phyloP scores from a whole-genome alignment of 2,113 vertebrate genomes.

The Scartelaos histophorus region DNA sequence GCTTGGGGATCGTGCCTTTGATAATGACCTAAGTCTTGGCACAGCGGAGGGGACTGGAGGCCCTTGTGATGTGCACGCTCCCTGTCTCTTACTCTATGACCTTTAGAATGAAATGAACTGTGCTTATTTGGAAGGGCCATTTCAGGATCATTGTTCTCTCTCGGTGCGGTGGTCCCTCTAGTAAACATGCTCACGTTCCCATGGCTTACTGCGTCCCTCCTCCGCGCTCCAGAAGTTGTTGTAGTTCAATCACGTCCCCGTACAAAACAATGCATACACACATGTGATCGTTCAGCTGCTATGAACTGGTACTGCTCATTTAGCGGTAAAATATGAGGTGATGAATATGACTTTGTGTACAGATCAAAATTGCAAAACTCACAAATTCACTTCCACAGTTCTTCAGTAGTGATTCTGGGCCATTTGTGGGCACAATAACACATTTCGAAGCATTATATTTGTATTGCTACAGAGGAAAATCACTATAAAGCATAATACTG shows the following conservation, averaged over 20 bases:
- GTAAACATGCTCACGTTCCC: constrained; percentile 90
- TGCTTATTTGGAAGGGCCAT: constrained; percentile 73
- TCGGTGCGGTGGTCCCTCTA: constrained; percentile 80
- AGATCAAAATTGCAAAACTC: no score
- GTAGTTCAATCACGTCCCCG: background rate
- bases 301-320: no score
- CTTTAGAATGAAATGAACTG: constrained; percentile 51
- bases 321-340: no score
- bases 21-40: constrained; percentile 80
- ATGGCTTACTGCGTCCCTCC: constrained; percentile 68
- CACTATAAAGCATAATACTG: no score
- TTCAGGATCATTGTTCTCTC: constrained; percentile 87
- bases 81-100: constrained; percentile 76
- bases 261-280: background rate
- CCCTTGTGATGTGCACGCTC: constrained; percentile 69
- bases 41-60: constrained; percentile 69
- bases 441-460: no score
- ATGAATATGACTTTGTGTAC: no score
- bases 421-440: background rate
- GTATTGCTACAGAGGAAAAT: no score
- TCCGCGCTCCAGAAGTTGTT: background rate
- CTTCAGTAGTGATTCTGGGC: background rate
- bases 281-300: no score
- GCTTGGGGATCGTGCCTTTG: constrained; percentile 63
- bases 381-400: no score